Percentiles rank a stretch among this genome's conserved stretches.
Evolutionary conservation across 2,797 vertebrate genomes (phyloP).

Genomic region (Labroides dimidiatus): DNA sequence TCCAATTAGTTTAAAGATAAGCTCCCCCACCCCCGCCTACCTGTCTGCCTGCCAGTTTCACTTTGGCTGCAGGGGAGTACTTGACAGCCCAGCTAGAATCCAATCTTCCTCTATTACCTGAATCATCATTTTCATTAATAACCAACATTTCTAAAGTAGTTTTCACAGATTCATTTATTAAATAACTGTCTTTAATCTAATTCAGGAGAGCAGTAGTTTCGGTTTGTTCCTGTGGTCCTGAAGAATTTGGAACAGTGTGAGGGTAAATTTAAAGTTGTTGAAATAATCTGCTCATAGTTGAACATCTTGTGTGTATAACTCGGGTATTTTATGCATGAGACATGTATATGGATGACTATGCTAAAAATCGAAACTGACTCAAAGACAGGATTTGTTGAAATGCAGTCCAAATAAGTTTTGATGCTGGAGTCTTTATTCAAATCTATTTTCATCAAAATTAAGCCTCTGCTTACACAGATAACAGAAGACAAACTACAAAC

Average conservation of each 20-base stretch:
- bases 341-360: background rate
- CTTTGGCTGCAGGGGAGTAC: background rate
- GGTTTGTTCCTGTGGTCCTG: background rate
- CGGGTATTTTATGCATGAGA: background rate
- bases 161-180: background rate
- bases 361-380: background rate
- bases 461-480: background rate
- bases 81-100: background rate
- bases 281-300: too few relatives aligned
- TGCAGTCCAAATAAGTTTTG: background rate
- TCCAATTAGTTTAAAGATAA: conserved; percentile 4
- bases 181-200: background rate
- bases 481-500: conserved; percentile 6
- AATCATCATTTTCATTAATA: conserved; percentile 9
- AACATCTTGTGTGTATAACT: too few relatives aligned
- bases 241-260: background rate
- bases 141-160: background rate
- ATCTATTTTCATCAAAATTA: background rate
- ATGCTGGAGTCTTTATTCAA: background rate
- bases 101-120: background rate
- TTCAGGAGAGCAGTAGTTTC: background rate
- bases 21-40: background rate
- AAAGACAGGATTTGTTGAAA: background rate
- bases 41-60: background rate
- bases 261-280: too few relatives aligned